Evolutionary conservation across 2,113 vertebrate genomes (phyloP), one percentile per base, ranked within the genome.

Genomic region (Anarhynchus alexandrinus): DNA sequence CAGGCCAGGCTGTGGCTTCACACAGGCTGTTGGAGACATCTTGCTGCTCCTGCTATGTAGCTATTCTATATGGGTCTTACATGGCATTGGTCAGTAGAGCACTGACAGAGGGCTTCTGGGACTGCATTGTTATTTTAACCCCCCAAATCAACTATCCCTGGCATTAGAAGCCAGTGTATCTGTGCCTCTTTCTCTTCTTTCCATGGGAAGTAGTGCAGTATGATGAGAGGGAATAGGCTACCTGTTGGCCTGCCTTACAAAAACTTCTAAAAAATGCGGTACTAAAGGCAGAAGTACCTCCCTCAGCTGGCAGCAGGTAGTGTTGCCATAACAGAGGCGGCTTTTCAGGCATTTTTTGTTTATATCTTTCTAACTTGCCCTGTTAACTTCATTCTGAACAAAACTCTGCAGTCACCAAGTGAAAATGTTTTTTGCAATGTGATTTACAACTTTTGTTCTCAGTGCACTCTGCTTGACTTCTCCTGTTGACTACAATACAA

Each of bases 11-110:
- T 66, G 8, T 64, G 59, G 12, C 9, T 85, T 90, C 38, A 38
- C 15, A 49, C 9, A 58, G 36, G 10, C 4, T 1, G 0, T 36
- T 40, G n/a, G 16, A 79, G 11, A 27, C 9, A 40, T 5, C 12
- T 29, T 32, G 3, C 13, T 69, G 15, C 19, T 62, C 73, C 43
- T 70, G 12, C 34, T 77, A 1, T 0, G 0, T 65, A 15, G 5
- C 25, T 76, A 4, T 71, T 80, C 34, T 32, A 4, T 43, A 21
- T 13, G 20, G 18, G 4, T 25, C 13, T 66, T 62, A 12, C 0
- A 1, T 49, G n/a, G 6, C 21, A 17, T 15, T 89, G 9, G 8
- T 57, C 36, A 43, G 17, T 29, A 21, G 8, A 57, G 15, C 5
- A 17, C n/a, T 70, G 42, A 36, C 14, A 55, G 15, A 43, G 17